These are phyloP conservation scores for Martes martes DNA, from an alignment of 2,113 vertebrate genomes.

Conservation along the genomic window DNA sequence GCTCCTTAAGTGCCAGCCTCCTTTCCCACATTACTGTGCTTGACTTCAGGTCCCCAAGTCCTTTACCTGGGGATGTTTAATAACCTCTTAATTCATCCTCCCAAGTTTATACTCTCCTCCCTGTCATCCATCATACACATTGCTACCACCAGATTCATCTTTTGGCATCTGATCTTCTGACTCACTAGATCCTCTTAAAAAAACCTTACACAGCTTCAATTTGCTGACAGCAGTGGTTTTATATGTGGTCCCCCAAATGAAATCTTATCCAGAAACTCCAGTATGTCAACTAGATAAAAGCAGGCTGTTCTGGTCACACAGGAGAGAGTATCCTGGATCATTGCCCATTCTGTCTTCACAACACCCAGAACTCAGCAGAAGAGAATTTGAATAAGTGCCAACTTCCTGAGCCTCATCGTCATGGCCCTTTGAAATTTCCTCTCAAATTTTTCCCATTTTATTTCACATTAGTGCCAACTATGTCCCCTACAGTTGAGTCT, in stretches of 20 bases:
- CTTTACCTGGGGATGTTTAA: slow-evolving; percentile 7
- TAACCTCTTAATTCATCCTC: not conserved
- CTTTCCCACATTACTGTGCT: not conserved
- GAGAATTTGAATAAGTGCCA: slow-evolving; percentile 18
- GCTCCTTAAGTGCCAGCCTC: not conserved
- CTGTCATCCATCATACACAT: not conserved
- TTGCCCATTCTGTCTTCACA: slow-evolving; percentile 16
- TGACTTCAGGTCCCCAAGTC: not conserved
- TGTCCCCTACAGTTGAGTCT: not conserved
- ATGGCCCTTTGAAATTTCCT: not conserved
- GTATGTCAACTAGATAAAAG: slow-evolving; percentile 43
- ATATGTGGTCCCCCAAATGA: not conserved
- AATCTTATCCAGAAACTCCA: slow-evolving; percentile 46
- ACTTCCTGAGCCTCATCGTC: not conserved
- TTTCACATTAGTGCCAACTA: not conserved
- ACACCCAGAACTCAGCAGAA: slow-evolving; percentile 24
- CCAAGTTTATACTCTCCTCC: not conserved
- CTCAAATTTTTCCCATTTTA: not conserved
- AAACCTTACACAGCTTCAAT: not conserved
- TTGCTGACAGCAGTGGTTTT: slow-evolving; percentile 46
- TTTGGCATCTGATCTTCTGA: slow-evolving; percentile 29
- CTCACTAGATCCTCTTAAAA: slow-evolving; percentile 10
- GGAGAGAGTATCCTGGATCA: slow-evolving; percentile 13
- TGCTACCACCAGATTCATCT: not conserved
- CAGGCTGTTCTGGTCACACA: slow-evolving; percentile 11